These are phyloP conservation scores for Pachycephus smyrnensis DNA, from an alignment of 2,888 invertebrate species.

Conservation along the genomic window DNA sequence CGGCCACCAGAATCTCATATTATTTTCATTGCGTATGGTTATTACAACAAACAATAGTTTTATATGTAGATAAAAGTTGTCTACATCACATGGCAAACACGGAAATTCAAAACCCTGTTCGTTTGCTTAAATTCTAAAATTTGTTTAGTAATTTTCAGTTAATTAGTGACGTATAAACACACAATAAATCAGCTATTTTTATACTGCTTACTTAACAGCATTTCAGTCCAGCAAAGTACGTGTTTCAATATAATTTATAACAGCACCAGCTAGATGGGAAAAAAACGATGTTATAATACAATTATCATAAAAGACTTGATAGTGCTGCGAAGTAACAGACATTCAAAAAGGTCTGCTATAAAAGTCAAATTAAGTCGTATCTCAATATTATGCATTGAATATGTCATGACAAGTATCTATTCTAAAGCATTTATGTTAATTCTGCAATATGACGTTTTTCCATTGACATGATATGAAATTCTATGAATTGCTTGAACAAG, in stretches of 20 bases:
- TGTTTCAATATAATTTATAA: no score
- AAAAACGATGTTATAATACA: no score
- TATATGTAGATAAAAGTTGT: background rate
- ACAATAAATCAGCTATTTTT: background rate
- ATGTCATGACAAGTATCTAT: background rate
- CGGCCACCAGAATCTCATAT: conserved; percentile 32
- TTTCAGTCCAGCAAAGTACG: background rate
- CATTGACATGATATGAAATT: background rate
- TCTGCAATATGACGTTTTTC: background rate
- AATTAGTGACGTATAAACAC: background rate
- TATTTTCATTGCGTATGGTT: conserved; percentile 6
- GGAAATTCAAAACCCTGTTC: background rate
- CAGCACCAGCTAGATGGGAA: no score
- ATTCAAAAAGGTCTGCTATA: background rate
- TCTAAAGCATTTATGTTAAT: background rate
- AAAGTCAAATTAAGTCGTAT: background rate
- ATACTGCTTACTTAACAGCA: background rate
- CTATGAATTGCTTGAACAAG: background rate
- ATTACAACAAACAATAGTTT: background rate
- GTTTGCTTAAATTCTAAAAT: background rate
- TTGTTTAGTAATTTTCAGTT: background rate
- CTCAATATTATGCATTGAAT: background rate
- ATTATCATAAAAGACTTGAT: background rate
- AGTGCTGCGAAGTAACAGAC: background rate
- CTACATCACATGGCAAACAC: background rate